A percentile compares a stretch with the other conserved stretches of the same genome.
These are phyloP conservation scores for Agrotis segetum DNA, from an alignment of 2,888 invertebrate genomes.

Conservation along the genomic window DNA sequence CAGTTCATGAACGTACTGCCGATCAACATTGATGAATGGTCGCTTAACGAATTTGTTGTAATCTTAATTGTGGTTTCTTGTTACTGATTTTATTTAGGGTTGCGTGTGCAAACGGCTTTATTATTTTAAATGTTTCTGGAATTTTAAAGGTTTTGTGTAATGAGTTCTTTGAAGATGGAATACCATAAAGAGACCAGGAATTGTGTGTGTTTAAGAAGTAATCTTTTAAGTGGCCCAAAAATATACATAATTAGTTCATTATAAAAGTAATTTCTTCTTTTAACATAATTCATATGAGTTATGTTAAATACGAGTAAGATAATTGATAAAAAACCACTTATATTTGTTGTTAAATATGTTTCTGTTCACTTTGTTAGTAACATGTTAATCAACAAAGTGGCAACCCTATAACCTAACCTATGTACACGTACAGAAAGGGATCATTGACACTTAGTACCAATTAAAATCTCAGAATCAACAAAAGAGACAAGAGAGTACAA, in stretches of 20 bases:
- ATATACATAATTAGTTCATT: not conserved
- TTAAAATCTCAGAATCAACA: constrained; percentile 71
- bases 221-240: not conserved
- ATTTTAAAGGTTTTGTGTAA: constrained; percentile 30
- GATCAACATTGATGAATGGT: constrained; percentile 83
- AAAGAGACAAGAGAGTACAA: constrained; percentile 60
- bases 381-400: not conserved
- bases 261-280: not conserved
- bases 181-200: not conserved
- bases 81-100: constrained; percentile 69
- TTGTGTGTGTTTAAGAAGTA: not conserved
- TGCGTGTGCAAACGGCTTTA: constrained; percentile 46
- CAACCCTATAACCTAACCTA: constrained; percentile 52
- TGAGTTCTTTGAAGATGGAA: constrained; percentile 28
- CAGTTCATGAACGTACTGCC: constrained; percentile 74
- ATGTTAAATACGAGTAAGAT: too few relatives aligned
- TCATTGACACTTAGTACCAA: constrained; percentile 73
- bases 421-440: constrained; percentile 47
- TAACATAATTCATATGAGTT: not conserved
- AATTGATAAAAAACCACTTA: too few relatives aligned
- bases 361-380: not conserved
- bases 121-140: constrained; percentile 50
- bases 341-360: too few relatives aligned
- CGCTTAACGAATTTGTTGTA: constrained; percentile 85
- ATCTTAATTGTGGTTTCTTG: constrained; percentile 81